Evolutionary conservation across 1,140 invertebrate genomes (phyloP).

Genomic region (Drosophila novamexicana): DNA sequence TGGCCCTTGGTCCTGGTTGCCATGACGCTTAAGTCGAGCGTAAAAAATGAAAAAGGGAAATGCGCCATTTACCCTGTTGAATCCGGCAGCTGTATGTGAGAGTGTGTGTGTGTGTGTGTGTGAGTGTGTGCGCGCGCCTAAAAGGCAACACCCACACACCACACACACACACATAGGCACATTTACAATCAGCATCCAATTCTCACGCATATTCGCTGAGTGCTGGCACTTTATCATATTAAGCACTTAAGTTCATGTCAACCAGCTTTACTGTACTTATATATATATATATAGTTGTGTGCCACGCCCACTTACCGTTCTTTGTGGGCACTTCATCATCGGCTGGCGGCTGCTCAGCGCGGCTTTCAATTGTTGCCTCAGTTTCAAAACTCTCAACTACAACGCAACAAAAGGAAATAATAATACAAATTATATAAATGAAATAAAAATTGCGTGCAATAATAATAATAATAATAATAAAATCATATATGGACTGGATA

Average conservation of each 20-base stretch:
- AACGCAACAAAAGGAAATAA: constrained; percentile 15
- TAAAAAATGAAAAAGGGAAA: constrained; percentile 82
- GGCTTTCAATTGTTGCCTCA: constrained; percentile 37
- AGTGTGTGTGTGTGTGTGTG: constrained; percentile 24
- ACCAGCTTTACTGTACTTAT: constrained; percentile 57
- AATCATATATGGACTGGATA: constrained; percentile 48
- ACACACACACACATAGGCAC: not conserved
- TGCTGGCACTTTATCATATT: constrained; percentile 81
- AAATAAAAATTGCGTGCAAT: constrained; percentile 19
- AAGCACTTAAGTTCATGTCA: constrained; percentile 81
- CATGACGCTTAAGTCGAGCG: constrained; percentile 72
- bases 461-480: constrained; percentile 43
- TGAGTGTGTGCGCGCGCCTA: constrained; percentile 16
- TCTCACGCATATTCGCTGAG: constrained; percentile 40
- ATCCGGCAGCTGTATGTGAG: constrained; percentile 28
- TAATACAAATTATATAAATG: constrained; percentile 26
- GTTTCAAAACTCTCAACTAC: constrained; percentile 65
- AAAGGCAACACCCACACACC: constrained; percentile 20
- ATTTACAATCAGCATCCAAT: not conserved
- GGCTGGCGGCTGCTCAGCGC: constrained; percentile 56
- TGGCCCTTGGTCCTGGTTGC: constrained; percentile 50
- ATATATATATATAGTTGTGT: constrained; percentile 26
- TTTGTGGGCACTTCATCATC: constrained; percentile 53
- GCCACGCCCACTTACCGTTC: constrained; percentile 83
- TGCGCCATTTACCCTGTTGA: constrained; percentile 69